Base-by-base conservation (phyloP, 2,113 vertebrate species). In the Pantherophis guttatus region DNA sequence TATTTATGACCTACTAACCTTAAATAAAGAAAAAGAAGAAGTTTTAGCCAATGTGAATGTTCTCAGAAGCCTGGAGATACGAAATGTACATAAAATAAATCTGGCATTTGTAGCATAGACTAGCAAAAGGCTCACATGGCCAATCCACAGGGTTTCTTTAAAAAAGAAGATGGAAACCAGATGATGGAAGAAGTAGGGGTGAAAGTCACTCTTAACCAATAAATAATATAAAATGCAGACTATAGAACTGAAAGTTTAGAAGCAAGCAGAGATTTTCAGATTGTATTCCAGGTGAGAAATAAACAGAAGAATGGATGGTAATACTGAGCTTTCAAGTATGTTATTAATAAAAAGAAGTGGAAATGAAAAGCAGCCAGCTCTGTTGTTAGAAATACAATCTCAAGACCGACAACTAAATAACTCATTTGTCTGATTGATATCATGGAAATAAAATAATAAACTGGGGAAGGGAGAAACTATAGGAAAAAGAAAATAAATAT, bases 1-100 rank as follows among this genome's bases (percentile, higher is more conserved):
- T 98, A 97, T 98, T 98, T 97, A 98, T 97, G 97, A 97, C 96
- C 97, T 96, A 95, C 95, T 97, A 97, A 97, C 96, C 96, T 95
- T 97, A 97, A 97, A 95, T 94, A 92, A 94, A 94, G 92, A 93
- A 75, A 54, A 95, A 89, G 50, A 91, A 95, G 85, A 91, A 1
- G 70, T 93, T 39, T 91, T 53, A 95, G 93, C 70, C 90, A 94
- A 94, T 90, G 57, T 96, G 93, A 96, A 94, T 95, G 95, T 93
- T 96, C 88, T 93, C 87, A 70, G 95, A 95, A 97, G 94, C 90
- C 94, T 88, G 89, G 11, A 88, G 93, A 95, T 93, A 93, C 95
- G 87, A 97, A 96, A 94, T 44, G 91, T 97, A 95, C 91, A 94
- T 95, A 92, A 96, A 96, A 96, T 95, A 96, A 97, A 95, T 86